A percentile compares a stretch with the other conserved stretches of the same genome.
phyloP scores from a whole-genome alignment of 2,888 invertebrate genomes.

The Ophion ventricosus region DNA sequence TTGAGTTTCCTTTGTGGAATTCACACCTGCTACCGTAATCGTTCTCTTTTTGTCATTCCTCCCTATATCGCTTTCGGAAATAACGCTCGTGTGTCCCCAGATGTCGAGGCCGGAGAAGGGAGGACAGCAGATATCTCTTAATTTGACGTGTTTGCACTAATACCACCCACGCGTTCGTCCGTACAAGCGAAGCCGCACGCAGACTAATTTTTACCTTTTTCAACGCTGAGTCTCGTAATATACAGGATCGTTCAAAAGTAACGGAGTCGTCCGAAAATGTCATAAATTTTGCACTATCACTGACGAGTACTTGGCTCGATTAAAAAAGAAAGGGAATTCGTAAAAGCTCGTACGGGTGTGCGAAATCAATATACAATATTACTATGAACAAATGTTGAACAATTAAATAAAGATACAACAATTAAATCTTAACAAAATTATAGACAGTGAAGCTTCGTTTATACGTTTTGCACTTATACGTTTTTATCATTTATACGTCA shows the following conservation, averaged over 20 bases:
- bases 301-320: too few species aligned
- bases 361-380: too few species aligned
- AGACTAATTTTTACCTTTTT: not conserved
- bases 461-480: too few species aligned
- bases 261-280: too few species aligned
- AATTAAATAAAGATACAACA: too few species aligned
- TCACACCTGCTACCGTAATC: conserved; percentile 51
- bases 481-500: too few species aligned
- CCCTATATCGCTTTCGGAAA: conserved; percentile 32
- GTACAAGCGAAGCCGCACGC: not conserved
- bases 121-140: conserved; percentile 35
- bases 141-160: conserved; percentile 49
- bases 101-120: conserved; percentile 31
- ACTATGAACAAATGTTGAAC: too few species aligned
- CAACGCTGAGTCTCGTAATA: not conserved
- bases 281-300: too few species aligned
- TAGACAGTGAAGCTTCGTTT: too few species aligned
- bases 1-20: conserved; percentile 54
- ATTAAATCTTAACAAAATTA: too few species aligned
- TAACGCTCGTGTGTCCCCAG: conserved; percentile 41
- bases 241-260: not conserved
- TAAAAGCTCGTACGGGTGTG: too few species aligned
- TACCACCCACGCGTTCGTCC: conserved; percentile 15
- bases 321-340: too few species aligned
- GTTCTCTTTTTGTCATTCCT: conserved; percentile 8